A percentile compares a stretch with the other conserved stretches of the same genome.
Evolutionary conservation across 2,888 invertebrate genomes (phyloP).

Genomic region (Apantesis nais): DNA sequence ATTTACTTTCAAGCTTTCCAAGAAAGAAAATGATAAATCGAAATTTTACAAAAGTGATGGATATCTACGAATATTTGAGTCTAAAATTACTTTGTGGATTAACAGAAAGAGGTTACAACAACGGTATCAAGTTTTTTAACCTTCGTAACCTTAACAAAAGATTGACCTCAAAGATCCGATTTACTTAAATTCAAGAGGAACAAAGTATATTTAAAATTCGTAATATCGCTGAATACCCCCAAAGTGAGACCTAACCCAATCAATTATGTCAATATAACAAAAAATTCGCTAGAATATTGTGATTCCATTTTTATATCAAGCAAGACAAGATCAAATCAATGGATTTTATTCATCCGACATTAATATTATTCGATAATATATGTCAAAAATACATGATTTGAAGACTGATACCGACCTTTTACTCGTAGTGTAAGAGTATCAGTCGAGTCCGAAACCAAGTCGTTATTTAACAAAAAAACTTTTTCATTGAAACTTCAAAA

Average conservation of each 20-base stretch:
- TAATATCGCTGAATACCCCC: constrained; percentile 9
- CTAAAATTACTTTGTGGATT: not conserved
- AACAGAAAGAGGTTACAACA: not conserved
- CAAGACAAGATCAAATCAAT: not conserved
- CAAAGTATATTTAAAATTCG: constrained; percentile 2
- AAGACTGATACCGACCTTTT: not conserved
- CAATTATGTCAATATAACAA: constrained; percentile 18
- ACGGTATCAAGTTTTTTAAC: not conserved
- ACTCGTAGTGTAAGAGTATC: not conserved
- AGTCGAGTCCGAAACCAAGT: not conserved
- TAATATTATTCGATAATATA: too few species aligned
- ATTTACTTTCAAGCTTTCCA: too few species aligned
- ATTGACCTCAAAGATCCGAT: constrained; percentile 1
- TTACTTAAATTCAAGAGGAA: not conserved
- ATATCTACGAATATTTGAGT: too few species aligned
- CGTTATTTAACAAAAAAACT: not conserved
- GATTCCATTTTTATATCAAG: constrained; percentile 9
- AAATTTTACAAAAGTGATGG: too few species aligned
- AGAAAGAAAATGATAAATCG: too few species aligned
- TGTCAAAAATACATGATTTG: too few species aligned
- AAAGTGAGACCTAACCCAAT: constrained; percentile 17
- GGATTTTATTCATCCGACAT: not conserved
- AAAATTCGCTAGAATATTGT: constrained; percentile 10
- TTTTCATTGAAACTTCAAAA: not conserved
- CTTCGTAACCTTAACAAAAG: not conserved